Conservation (phyloP, 2,113 vertebrate genomes). For the Cavia porcellus region DNA sequence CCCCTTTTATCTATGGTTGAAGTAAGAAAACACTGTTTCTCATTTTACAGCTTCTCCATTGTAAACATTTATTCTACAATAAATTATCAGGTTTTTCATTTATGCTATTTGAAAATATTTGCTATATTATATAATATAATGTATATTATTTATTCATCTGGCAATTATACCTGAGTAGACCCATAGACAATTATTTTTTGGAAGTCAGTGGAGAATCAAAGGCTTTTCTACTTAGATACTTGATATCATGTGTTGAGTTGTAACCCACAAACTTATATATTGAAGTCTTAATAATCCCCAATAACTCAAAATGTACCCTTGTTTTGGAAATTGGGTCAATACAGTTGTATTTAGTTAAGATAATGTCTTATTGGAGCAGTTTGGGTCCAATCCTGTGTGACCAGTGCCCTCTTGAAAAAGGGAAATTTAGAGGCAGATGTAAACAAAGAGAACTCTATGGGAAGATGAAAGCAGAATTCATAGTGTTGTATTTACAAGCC, state of each 20-base stretch:
- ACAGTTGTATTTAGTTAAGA: neutral
- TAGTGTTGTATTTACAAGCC: neutral
- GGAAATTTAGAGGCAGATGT: slow-evolving; percentile 1
- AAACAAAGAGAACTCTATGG: neutral
- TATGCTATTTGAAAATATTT: slow-evolving; percentile 47
- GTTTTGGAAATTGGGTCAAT: neutral
- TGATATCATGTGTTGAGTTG: neutral
- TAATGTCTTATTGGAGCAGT: neutral
- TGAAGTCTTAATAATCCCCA: neutral
- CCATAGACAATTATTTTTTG: neutral
- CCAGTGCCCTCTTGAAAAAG: neutral
- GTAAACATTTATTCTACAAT: slow-evolving; percentile 9
- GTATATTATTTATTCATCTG: slow-evolving; percentile 21
- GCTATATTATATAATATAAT: slow-evolving; percentile 4
- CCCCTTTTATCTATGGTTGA: neutral
- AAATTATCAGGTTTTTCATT: slow-evolving; percentile 36
- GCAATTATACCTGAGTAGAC: slow-evolving; percentile 14
- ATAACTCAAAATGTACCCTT: neutral
- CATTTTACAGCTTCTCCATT: neutral
- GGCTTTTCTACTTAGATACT: slow-evolving; percentile 29
- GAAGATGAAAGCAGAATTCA: neutral
- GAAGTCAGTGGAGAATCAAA: slow-evolving; percentile 30
- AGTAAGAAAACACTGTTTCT: slow-evolving; percentile 20
- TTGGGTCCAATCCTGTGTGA: neutral
- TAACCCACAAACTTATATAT: neutral